Evolutionary conservation across 2,888 invertebrate genomes (phyloP).

Genomic region (Cerceris rybyensis): DNA sequence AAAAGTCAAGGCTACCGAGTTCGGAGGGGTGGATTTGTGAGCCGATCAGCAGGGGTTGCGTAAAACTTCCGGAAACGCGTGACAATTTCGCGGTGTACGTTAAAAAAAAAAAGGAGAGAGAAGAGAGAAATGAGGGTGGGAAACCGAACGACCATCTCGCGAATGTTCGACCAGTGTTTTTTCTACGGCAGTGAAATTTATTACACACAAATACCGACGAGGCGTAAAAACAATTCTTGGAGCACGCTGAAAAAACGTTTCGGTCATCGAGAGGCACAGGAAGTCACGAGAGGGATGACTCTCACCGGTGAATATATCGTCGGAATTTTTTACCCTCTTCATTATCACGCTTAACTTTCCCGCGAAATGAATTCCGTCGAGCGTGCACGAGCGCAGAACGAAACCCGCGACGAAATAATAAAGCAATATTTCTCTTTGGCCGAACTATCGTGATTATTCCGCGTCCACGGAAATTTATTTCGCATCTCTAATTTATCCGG

Average conservation of each 20-base stretch:
- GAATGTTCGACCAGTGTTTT: conserved; percentile 13
- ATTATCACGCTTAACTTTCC: neutral
- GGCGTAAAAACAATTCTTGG: conserved; percentile 47
- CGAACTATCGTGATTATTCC: neutral
- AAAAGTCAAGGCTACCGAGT: conserved; percentile 61
- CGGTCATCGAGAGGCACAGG: conserved; percentile 23
- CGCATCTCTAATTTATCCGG: neutral
- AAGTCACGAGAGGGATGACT: neutral
- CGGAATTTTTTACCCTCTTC: neutral
- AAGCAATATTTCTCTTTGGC: neutral
- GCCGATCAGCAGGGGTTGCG: conserved; percentile 20
- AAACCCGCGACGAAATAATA: neutral
- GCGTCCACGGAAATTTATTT: neutral
- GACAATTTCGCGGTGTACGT: conserved; percentile 59
- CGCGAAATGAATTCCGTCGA: neutral
- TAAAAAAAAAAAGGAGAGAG: conserved; percentile 32
- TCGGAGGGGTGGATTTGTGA: conserved; percentile 2
- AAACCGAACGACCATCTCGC: conserved; percentile 35
- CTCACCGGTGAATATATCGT: neutral
- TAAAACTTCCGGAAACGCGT: conserved; percentile 53
- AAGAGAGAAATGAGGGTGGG: neutral
- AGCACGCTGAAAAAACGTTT: conserved; percentile 34
- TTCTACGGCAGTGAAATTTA: conserved; percentile 34
- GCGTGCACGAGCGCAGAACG: neutral
- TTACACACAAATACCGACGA: conserved; percentile 37